A percentile compares a stretch with the other conserved stretches of the same genome.
phyloP scores from a whole-genome alignment of 2,888 invertebrate genomes.

The Scaptomyza parva region DNA sequence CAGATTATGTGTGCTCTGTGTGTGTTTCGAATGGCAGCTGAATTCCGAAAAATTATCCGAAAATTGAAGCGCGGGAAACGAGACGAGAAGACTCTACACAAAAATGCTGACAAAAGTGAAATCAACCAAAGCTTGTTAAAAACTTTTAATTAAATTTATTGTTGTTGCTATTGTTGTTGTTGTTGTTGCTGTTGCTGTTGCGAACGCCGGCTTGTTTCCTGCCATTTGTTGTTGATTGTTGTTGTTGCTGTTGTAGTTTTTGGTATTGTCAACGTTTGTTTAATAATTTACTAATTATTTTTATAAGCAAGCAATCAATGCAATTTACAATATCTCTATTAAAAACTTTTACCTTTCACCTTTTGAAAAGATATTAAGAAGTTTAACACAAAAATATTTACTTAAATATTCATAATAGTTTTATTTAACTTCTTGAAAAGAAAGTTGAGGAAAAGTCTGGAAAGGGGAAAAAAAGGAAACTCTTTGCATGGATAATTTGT shows the following conservation, averaged over 20 bases:
- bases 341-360: background rate
- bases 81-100: constrained; percentile 14
- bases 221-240: constrained; percentile 10
- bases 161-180: constrained; percentile 41
- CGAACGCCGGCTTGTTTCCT: constrained; percentile 29
- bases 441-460: no score
- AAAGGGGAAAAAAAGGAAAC: no score
- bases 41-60: constrained; percentile 33
- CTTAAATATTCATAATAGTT: no score
- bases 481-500: no score
- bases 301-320: background rate
- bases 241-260: constrained; percentile 15
- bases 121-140: constrained; percentile 75
- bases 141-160: constrained; percentile 81
- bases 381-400: no score
- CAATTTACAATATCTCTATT: background rate
- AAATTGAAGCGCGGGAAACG: constrained; percentile 43
- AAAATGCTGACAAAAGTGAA: constrained; percentile 69
- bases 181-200: constrained; percentile 10
- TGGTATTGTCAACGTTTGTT: constrained; percentile 14
- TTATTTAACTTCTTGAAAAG: no score
- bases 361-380: no score
- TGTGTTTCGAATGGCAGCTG: constrained; percentile 4
- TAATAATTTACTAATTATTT: constrained; percentile 25
- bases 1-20: background rate